Evolutionary conservation across 92 coral and sea anemone species (phyloP).

Genomic region (Plumapathes pennacea): DNA sequence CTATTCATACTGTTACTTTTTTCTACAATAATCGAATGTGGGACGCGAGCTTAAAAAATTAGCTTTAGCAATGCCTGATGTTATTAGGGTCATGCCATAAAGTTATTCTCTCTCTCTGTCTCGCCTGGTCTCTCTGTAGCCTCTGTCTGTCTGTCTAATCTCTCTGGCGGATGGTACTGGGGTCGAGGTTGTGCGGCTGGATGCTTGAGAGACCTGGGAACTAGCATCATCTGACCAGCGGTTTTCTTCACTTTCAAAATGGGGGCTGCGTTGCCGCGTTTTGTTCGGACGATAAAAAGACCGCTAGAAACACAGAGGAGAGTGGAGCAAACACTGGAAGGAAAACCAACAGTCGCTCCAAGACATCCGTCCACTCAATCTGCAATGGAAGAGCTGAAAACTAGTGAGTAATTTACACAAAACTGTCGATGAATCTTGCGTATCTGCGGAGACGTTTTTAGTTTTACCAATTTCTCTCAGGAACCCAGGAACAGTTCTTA

Average conservation of each 20-base stretch:
- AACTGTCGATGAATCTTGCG: too few species aligned
- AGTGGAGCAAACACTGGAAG: slow-evolving; percentile 75
- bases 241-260: slow-evolving; percentile 65
- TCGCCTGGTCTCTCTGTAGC: too few species aligned
- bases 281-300: slow-evolving; percentile 60
- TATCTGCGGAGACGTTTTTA: not conserved
- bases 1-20: too few species aligned
- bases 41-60: too few species aligned
- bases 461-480: slow-evolving; percentile 18
- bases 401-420: slow-evolving; percentile 27
- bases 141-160: too few species aligned
- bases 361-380: slow-evolving; percentile 74
- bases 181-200: too few species aligned
- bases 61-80: too few species aligned
- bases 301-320: slow-evolving; percentile 71
- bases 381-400: slow-evolving; percentile 41
- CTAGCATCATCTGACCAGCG: too few species aligned
- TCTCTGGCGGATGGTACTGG: too few species aligned
- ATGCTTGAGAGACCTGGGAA: not conserved
- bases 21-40: too few species aligned
- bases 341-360: slow-evolving; percentile 82
- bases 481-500: slow-evolving; percentile 64
- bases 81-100: too few species aligned
- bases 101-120: too few species aligned
- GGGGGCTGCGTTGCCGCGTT: slow-evolving; percentile 77